These are phyloP conservation scores for Autographa pulchrina DNA, from an alignment of 2,888 invertebrate genomes.

Conservation along the genomic window DNA sequence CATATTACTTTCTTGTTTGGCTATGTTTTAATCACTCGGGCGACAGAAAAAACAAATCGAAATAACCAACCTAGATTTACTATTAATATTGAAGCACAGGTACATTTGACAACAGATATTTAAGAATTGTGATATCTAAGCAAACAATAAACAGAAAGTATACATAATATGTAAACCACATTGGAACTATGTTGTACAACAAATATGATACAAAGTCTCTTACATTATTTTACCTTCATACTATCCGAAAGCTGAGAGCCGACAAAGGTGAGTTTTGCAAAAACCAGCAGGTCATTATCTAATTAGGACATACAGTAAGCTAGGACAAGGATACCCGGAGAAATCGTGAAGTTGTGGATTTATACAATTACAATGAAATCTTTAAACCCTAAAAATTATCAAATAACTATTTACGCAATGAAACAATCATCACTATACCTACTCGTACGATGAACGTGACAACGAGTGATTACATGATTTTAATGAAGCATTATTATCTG, in stretches of 20 bases:
- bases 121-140: neutral
- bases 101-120: neutral
- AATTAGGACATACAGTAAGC: neutral
- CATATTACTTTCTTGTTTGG: too few species aligned
- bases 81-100: neutral
- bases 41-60: neutral
- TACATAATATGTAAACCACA: slow-evolving; percentile 2
- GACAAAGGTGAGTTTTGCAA: slow-evolving; percentile 7
- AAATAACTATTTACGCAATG: neutral
- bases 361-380: neutral
- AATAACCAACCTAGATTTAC: neutral
- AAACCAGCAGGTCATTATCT: neutral
- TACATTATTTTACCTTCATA: slow-evolving; percentile 3
- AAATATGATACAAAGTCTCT: neutral
- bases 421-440: neutral
- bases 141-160: neutral
- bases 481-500: slow-evolving; percentile 30
- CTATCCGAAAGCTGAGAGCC: slow-evolving; percentile 7
- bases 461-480: neutral
- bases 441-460: neutral
- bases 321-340: neutral
- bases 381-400: neutral
- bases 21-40: neutral
- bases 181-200: neutral
- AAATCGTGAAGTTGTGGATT: neutral